phyloP scores from a whole-genome alignment of 2,888 invertebrate species.

The Ornithoptera priamus region DNA sequence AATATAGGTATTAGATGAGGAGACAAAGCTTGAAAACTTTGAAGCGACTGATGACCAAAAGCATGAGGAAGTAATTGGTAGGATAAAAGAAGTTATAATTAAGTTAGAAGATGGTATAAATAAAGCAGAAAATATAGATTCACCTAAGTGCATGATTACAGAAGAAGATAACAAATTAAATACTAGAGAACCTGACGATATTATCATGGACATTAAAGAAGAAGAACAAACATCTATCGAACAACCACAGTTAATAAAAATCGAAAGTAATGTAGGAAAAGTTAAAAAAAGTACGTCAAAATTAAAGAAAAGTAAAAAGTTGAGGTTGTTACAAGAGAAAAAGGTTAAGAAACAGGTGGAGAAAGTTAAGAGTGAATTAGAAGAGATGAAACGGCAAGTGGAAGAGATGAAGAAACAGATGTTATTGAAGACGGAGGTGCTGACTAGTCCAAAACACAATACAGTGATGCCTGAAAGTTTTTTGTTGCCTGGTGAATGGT shows the following conservation, averaged over 20 bases:
- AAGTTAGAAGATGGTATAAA: slow-evolving; percentile 64
- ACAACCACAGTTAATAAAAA: background rate
- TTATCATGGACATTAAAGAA: slow-evolving; percentile 17
- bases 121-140: slow-evolving; percentile 41
- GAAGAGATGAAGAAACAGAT: slow-evolving; percentile 65
- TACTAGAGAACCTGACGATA: slow-evolving; percentile 26
- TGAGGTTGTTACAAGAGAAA: slow-evolving; percentile 54
- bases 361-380: slow-evolving; percentile 60
- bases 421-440: slow-evolving; percentile 48
- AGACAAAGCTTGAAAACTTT: slow-evolving; percentile 60
- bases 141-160: slow-evolving; percentile 42
- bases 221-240: slow-evolving; percentile 7
- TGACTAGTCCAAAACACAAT: slow-evolving; percentile 35
- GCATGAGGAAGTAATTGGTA: slow-evolving; percentile 63
- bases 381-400: slow-evolving; percentile 64
- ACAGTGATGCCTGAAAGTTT: slow-evolving; percentile 54
- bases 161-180: slow-evolving; percentile 33
- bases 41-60: slow-evolving; percentile 56
- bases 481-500: slow-evolving; percentile 80
- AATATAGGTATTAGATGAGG: slow-evolving; percentile 58
- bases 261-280: slow-evolving; percentile 33
- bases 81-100: slow-evolving; percentile 67
- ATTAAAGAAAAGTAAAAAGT: slow-evolving; percentile 56
- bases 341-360: slow-evolving; percentile 64
- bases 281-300: slow-evolving; percentile 47